Evolutionary conservation across 35 echinoderm and acorn worm species (phyloP).

Genomic region (Strongylocentrotus purpuratus): DNA sequence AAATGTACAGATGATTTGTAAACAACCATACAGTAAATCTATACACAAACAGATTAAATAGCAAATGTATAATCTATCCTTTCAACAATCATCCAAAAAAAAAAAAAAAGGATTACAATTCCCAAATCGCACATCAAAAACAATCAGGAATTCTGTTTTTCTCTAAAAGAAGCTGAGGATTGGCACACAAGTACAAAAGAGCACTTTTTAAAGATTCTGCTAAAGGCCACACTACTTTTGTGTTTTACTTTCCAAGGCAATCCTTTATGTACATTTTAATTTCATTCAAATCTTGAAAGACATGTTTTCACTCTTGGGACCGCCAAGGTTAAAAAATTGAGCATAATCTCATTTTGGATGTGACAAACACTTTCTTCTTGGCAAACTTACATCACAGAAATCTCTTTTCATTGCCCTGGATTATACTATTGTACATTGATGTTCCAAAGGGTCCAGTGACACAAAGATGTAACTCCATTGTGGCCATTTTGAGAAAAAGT

Average conservation of each 20-base stretch:
- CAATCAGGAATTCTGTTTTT: background rate
- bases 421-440: background rate
- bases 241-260: background rate
- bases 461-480: too few species aligned
- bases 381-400: background rate
- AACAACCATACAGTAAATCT: background rate
- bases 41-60: background rate
- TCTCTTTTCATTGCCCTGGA: background rate
- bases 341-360: background rate
- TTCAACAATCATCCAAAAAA: background rate
- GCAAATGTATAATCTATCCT: background rate
- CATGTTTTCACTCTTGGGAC: background rate
- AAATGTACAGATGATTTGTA: background rate
- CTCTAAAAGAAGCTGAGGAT: background rate
- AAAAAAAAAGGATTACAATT: background rate
- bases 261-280: background rate
- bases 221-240: background rate
- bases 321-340: too few species aligned
- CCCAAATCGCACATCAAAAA: background rate
- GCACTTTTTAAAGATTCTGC: background rate
- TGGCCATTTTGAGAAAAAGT: too few species aligned
- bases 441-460: too few species aligned
- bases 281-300: background rate
- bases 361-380: background rate
- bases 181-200: background rate